A percentile compares a stretch with the other conserved stretches of the same genome.
These are phyloP conservation scores for Gymnocheta viridis DNA, from an alignment of 2,888 invertebrate species.

Conservation along the genomic window DNA sequence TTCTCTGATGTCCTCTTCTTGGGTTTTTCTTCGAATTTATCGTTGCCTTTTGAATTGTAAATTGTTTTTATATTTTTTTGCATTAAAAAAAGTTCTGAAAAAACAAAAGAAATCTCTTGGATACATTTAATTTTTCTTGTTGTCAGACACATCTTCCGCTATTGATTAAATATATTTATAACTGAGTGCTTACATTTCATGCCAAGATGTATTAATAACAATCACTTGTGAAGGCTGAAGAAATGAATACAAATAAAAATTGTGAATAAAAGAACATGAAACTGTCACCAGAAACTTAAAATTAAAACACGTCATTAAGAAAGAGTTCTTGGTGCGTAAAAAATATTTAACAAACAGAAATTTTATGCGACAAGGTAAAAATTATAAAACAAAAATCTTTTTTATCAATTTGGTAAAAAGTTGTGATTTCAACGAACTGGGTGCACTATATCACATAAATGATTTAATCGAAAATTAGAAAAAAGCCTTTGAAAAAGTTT, in stretches of 20 bases:
- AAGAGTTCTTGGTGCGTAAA: slow-evolving; percentile 41
- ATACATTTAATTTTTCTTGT: slow-evolving; percentile 27
- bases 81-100: background rate
- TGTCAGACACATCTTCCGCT: slow-evolving; percentile 40
- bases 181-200: slow-evolving; percentile 61
- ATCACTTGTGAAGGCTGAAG: slow-evolving; percentile 46
- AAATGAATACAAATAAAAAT: background rate
- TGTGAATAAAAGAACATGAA: background rate
- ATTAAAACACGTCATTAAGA: slow-evolving; percentile 44
- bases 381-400: background rate
- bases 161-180: slow-evolving; percentile 65
- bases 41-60: slow-evolving; percentile 60
- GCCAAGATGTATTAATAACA: slow-evolving; percentile 60
- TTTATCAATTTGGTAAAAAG: too few species aligned
- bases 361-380: background rate
- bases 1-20: background rate
- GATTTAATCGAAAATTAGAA: too few species aligned
- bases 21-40: slow-evolving; percentile 62
- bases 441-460: too few species aligned
- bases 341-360: slow-evolving; percentile 18
- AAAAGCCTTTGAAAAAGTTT: too few species aligned
- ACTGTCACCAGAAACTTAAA: slow-evolving; percentile 40
- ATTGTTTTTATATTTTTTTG: background rate
- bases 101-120: slow-evolving; percentile 36
- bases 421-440: too few species aligned